Percentiles rank a stretch among this genome's conserved stretches.
Conservation (phyloP, 2,888 invertebrate genomes). For the Heteropelma amictum region DNA sequence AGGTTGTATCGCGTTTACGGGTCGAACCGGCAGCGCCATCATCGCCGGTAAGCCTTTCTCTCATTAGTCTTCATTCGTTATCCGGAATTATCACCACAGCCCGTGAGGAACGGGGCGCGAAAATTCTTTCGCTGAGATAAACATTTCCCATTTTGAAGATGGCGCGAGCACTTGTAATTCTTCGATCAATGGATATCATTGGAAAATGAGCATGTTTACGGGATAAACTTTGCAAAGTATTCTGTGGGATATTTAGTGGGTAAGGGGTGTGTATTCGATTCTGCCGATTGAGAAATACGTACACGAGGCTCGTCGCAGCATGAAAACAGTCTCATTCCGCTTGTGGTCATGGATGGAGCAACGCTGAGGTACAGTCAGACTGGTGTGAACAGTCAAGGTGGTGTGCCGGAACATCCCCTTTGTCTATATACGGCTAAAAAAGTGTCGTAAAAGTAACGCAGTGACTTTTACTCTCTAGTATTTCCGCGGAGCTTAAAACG, state of each 20-base stretch:
- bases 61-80: constrained; percentile 79
- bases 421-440: constrained; percentile 10
- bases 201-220: too few relatives aligned
- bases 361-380: constrained; percentile 18
- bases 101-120: constrained; percentile 16
- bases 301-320: too few relatives aligned
- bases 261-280: too few relatives aligned
- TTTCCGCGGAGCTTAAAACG: constrained; percentile 38
- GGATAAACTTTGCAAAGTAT: too few relatives aligned
- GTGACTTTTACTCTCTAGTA: constrained; percentile 44
- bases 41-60: constrained; percentile 66
- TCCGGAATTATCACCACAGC: constrained; percentile 76
- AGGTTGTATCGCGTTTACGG: constrained; percentile 20
- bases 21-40: constrained; percentile 55
- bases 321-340: too few relatives aligned
- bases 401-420: constrained; percentile 8
- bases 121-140: constrained; percentile 15
- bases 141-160: neutral
- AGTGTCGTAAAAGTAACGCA: constrained; percentile 25
- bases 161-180: too few relatives aligned
- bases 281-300: too few relatives aligned
- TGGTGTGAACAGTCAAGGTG: constrained; percentile 23
- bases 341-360: too few relatives aligned
- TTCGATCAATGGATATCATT: too few relatives aligned
- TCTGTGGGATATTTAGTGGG: too few relatives aligned